Conservation (phyloP, 2,797 vertebrate species). For the Gallinago solitaria region DNA sequence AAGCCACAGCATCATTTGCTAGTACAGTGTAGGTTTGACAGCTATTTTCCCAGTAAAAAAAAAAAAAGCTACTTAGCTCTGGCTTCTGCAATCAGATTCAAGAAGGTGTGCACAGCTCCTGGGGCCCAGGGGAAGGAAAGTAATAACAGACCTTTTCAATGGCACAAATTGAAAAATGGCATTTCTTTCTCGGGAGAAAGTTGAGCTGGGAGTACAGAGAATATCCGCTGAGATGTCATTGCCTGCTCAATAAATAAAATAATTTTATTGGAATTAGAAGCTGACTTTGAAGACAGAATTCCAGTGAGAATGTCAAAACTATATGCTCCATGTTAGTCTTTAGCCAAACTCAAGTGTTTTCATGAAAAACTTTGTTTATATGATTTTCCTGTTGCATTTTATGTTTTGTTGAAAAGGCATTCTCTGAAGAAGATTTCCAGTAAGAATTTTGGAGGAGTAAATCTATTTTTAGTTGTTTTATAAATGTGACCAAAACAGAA, state of each 20-base stretch:
- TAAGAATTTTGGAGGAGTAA: neutral
- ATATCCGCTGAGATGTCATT: neutral
- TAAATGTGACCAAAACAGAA: neutral
- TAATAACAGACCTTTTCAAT: neutral
- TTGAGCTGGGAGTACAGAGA: neutral
- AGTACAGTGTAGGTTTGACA: neutral
- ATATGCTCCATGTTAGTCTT: neutral
- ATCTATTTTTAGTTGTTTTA: neutral
- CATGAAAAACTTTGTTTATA: neutral
- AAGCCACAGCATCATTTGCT: neutral
- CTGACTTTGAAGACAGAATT: neutral
- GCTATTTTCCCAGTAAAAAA: neutral
- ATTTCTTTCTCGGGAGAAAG: neutral
- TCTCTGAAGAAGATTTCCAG: neutral
- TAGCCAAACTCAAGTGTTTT: neutral
- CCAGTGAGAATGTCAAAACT: neutral
- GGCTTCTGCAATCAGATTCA: neutral
- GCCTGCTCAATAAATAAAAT: neutral
- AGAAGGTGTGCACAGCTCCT: neutral
- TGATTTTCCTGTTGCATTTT: neutral
- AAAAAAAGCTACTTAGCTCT: neutral
- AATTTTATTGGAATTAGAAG: neutral
- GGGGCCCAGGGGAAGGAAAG: neutral
- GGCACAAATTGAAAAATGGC: neutral
- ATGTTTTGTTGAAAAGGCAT: neutral